phyloP scores from a whole-genome alignment of 2,797 vertebrate genomes.

The Strix occidentalis region DNA sequence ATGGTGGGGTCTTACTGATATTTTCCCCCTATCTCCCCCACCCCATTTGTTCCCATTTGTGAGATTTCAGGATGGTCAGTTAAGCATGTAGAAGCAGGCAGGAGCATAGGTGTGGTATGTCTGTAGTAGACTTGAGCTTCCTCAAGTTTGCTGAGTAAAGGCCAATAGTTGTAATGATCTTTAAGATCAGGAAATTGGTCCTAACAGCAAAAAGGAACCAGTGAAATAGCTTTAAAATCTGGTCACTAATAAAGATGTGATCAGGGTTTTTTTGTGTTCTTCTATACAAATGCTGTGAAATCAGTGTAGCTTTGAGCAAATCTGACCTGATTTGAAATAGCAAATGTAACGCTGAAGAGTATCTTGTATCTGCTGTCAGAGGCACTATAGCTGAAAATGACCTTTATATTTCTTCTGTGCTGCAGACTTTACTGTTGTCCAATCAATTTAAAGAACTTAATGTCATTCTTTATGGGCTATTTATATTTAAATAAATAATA shows the following conservation, averaged over 20 bases:
- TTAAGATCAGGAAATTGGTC: neutral
- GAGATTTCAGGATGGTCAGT: neutral
- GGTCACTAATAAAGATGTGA: neutral
- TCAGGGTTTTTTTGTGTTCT: neutral
- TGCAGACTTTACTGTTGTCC: neutral
- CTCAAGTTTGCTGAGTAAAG: neutral
- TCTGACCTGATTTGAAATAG: neutral
- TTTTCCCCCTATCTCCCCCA: fast-evolving
- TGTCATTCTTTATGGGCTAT: neutral
- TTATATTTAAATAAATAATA: neutral
- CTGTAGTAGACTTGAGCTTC: neutral
- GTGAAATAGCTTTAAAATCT: neutral
- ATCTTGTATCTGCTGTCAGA: neutral
- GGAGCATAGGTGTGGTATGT: neutral
- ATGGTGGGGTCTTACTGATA: neutral
- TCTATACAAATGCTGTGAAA: neutral
- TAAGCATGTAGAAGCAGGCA: neutral
- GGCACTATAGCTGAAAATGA: neutral
- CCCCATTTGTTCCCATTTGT: neutral
- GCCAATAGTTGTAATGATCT: neutral
- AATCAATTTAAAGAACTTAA: neutral
- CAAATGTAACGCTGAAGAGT: neutral
- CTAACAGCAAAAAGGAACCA: neutral
- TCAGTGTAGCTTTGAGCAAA: neutral
- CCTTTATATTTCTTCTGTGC: neutral